Percentiles rank a stretch among this genome's conserved stretches.
Conservation (phyloP, 64 coral and sea anemone genomes). For the Catalaphyllia jardinei region DNA sequence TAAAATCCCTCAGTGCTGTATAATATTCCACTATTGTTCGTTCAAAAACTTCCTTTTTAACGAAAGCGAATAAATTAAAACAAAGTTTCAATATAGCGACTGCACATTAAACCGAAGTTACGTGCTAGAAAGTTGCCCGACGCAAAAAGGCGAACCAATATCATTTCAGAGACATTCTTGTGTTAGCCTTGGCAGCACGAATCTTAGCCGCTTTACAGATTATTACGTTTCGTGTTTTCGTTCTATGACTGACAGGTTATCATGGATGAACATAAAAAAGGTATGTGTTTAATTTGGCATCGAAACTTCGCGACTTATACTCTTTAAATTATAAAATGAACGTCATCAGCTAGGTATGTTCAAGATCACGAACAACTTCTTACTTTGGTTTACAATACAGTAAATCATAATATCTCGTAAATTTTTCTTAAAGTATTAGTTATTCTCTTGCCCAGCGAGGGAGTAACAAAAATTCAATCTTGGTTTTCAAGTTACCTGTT, state of each 20-base stretch:
- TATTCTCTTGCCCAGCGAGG: background rate
- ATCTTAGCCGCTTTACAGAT: background rate
- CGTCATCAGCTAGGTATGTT: background rate
- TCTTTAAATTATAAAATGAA: background rate
- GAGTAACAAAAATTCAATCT: background rate
- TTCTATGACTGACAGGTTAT: background rate
- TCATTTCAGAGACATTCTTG: background rate
- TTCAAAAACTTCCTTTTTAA: background rate
- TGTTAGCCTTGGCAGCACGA: constrained; percentile 26
- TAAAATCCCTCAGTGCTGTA: background rate
- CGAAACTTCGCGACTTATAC: background rate
- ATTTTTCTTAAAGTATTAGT: background rate
- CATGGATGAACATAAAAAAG: constrained; percentile 17
- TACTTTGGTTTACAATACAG: background rate
- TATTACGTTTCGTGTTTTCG: background rate
- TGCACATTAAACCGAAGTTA: background rate
- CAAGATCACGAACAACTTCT: background rate
- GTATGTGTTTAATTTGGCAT: background rate
- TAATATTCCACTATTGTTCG: background rate
- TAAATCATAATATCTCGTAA: background rate
- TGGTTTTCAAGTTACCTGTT: background rate
- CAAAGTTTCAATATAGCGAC: constrained; percentile 1
- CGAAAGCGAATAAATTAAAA: constrained; percentile 8
- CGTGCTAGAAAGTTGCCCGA: constrained; percentile 21
- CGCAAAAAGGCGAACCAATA: constrained; percentile 17